Evolutionary conservation across 2,888 invertebrate species (phyloP).

Genomic region (Lypha dubia): DNA sequence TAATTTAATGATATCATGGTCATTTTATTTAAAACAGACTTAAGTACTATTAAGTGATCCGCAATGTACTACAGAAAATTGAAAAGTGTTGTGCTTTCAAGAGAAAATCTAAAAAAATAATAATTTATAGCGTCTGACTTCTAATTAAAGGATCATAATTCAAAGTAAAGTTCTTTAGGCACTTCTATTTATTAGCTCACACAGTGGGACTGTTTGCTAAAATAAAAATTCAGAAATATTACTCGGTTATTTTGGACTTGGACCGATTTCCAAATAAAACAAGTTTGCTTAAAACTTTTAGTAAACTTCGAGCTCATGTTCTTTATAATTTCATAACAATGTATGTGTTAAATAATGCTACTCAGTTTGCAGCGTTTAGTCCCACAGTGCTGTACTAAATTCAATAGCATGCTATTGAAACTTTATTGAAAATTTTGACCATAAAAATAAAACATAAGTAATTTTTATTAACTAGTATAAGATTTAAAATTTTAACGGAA

Average conservation of each 20-base stretch:
- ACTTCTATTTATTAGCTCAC: not conserved
- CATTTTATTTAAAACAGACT: not conserved
- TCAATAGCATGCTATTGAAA: not conserved
- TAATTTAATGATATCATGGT: slow-evolving; percentile 11
- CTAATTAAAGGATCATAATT: not conserved
- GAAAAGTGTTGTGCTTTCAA: not conserved
- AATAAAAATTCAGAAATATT: not conserved
- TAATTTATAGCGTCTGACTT: not conserved
- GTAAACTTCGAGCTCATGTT: too few species aligned
- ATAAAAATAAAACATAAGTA: not conserved
- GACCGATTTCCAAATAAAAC: too few species aligned
- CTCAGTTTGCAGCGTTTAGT: not conserved
- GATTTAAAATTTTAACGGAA: slow-evolving; percentile 34
- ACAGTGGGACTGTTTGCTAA: not conserved
- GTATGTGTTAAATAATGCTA: not conserved
- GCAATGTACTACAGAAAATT: not conserved
- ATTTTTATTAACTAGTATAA: not conserved
- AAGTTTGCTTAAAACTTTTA: too few species aligned
- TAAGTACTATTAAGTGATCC: not conserved
- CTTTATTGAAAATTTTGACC: not conserved
- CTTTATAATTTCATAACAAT: not conserved
- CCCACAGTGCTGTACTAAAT: not conserved
- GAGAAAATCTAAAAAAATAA: not conserved
- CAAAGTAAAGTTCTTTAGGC: not conserved
- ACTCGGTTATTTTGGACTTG: too few species aligned